Base-by-base conservation (phyloP, 2,888 invertebrate genomes). In the Parnassius apollo region DNA sequence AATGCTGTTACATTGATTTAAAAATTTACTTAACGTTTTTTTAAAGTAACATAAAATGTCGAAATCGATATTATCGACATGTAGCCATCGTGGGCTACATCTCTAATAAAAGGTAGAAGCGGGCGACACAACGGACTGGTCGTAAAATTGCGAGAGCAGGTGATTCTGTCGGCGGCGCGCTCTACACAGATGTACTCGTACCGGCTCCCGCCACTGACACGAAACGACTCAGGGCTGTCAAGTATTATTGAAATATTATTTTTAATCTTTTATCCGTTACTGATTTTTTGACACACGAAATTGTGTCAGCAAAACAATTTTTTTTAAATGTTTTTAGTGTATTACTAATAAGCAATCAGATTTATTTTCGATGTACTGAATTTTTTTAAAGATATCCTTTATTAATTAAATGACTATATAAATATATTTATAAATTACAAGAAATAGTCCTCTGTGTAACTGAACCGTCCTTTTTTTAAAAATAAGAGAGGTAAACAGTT, bases 61-160 rank as follows among this genome's bases (percentile, higher is more conserved):
- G 67, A 70, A 65, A 64, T 66, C 66, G 66, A 68, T 68, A 67
- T 45, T 1, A 18, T 18, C 18, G 18, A 18, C 1, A 1, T 18
- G 18, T 18, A 18, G 22, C n/a, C 44, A 2, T 13, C 2, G 4
- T 9, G 2, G 13, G 49, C 11, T 2, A 22, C 62, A 25, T 53
- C 54, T 35, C 70, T 71, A 61, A 62, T 60, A 66, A 77, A 81
- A 83, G 80, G 79, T 80, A 77, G 80, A 77, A 78, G 80, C 77
- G 76, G 76, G 79, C 80, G 81, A 73, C 75, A 74, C 73, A 76
- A 74, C 83, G 75, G 78, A 81, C 83, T 75, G 78, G 81, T 88
- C 88, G 86, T 90, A 89, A 90, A 90, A 87, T 85, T 84, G 88
- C 85, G 86, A 83, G 86, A 80, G 85, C 90, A 90, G 90, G 90